These are phyloP conservation scores for Oncorhynchus keta DNA, from an alignment of 2,113 vertebrate species.

Conservation along the genomic window DNA sequence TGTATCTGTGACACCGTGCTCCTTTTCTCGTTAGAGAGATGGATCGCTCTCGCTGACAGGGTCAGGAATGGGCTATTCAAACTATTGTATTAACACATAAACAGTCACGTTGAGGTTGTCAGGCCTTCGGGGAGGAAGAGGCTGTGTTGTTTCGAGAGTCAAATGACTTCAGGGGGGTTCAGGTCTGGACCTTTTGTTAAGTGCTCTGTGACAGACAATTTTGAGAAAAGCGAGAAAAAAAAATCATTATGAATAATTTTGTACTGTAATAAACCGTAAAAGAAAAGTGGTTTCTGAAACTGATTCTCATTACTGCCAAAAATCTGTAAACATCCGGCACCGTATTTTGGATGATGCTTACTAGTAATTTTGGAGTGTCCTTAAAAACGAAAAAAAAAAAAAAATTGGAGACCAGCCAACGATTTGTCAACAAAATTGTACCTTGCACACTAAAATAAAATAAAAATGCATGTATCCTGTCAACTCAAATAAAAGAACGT, in stretches of 20 bases:
- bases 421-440: too few relatives aligned
- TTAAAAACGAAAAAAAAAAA: too few relatives aligned
- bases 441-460: too few relatives aligned
- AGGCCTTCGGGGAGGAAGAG: background rate
- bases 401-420: too few relatives aligned
- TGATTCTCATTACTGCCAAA: too few relatives aligned
- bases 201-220: background rate
- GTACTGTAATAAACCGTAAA: background rate
- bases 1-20: background rate
- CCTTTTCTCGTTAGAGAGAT: background rate
- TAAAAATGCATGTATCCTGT: too few relatives aligned
- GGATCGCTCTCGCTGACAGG: constrained; percentile 37
- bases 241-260: background rate
- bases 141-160: background rate
- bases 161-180: background rate
- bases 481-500: too few relatives aligned
- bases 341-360: background rate
- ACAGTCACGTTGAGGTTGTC: constrained; percentile 3
- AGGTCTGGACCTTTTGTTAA: background rate
- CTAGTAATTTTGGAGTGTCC: too few relatives aligned
- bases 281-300: background rate
- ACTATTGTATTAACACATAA: constrained; percentile 70
- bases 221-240: background rate
- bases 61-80: constrained; percentile 71
- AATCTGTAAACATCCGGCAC: background rate